Percentiles rank a stretch among this genome's conserved stretches.
Evolutionary conservation across 2,797 vertebrate genomes (phyloP).

Genomic region (Lithobates pipiens): DNA sequence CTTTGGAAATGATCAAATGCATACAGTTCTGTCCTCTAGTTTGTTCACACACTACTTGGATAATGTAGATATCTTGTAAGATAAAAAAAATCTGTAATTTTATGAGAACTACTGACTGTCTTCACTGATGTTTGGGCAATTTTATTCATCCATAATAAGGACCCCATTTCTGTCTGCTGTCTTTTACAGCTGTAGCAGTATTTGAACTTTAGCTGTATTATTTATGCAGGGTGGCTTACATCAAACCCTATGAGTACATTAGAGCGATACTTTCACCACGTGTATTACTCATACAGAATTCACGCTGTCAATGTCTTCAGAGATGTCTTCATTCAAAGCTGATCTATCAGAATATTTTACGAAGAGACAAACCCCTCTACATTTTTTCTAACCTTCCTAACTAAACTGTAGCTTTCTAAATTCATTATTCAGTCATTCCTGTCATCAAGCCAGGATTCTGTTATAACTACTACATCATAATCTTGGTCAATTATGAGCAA

Average conservation of each 20-base stretch:
- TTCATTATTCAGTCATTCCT: not conserved
- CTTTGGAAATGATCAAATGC: no score
- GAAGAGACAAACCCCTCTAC: not conserved
- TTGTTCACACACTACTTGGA: no score
- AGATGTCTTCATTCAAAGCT: not conserved
- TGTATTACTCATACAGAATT: not conserved
- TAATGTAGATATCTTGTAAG: no score
- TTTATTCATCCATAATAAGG: not conserved
- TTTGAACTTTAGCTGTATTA: not conserved
- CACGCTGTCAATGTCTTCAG: not conserved
- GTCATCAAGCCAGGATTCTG: not conserved
- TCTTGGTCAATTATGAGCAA: not conserved
- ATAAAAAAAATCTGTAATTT: no score
- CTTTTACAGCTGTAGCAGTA: not conserved
- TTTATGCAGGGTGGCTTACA: not conserved
- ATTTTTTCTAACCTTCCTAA: not conserved
- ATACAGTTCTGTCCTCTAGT: no score
- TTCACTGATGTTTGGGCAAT: not conserved
- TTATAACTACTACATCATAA: not conserved
- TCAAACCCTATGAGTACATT: not conserved
- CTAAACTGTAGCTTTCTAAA: not conserved
- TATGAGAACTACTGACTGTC: no score
- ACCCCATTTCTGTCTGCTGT: not conserved
- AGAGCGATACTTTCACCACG: not conserved
- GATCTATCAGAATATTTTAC: not conserved